A percentile compares a stretch with the other conserved stretches of the same genome.
Conservation (phyloP, 2,113 vertebrate species). For the Mastomys coucha region DNA sequence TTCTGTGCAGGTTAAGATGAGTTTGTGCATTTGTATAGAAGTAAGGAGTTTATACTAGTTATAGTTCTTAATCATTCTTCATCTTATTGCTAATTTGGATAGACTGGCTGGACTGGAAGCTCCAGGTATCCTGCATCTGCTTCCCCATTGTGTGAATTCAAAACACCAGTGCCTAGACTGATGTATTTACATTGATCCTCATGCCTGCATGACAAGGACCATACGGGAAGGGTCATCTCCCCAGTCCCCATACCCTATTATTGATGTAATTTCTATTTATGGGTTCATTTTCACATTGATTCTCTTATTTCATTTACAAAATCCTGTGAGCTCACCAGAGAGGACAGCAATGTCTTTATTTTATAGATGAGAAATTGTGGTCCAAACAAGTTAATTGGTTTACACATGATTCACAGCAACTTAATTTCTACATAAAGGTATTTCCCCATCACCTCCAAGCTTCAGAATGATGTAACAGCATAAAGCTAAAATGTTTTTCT, state of each 20-base stretch:
- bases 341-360: neutral
- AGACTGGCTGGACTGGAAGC: neutral
- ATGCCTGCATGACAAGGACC: neutral
- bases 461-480: conserved; percentile 49
- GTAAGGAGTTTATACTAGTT: neutral
- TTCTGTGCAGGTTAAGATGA: neutral
- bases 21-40: neutral
- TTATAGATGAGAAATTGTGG: conserved; percentile 36
- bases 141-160: neutral
- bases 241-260: neutral
- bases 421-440: conserved; percentile 9
- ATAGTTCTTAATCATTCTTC: neutral
- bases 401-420: conserved; percentile 7
- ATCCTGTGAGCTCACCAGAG: neutral
- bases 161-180: neutral
- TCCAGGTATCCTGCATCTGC: neutral
- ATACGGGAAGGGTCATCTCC: no score
- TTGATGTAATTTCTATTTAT: conserved; percentile 10
- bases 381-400: neutral
- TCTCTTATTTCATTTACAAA: conserved; percentile 12
- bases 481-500: neutral
- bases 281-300: conserved; percentile 9
- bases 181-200: neutral
- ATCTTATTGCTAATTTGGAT: neutral
- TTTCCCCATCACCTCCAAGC: conserved; percentile 17